These are phyloP conservation scores for Leptoclinus maculatus DNA, from an alignment of 2,797 vertebrate genomes.

Conservation along the genomic window DNA sequence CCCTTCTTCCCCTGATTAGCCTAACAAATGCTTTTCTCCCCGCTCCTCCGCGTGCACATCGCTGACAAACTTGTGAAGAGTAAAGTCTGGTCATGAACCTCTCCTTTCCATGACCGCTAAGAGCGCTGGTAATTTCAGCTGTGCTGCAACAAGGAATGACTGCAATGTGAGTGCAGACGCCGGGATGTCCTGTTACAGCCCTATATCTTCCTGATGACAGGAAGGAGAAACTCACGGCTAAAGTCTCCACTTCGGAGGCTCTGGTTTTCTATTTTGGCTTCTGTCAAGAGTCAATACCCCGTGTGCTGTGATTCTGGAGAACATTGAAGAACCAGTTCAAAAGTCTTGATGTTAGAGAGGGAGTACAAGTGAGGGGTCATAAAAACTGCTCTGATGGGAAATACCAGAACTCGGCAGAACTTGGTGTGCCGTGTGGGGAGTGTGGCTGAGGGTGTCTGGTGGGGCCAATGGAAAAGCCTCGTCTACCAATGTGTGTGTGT, in stretches of 20 bases:
- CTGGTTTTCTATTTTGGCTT: conserved; percentile 40
- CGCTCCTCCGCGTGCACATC: conserved; percentile 33
- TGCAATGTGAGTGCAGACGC: conserved; percentile 71
- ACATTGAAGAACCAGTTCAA: conserved; percentile 27
- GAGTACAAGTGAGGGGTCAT: conserved; percentile 44
- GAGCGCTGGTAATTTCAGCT: conserved; percentile 74
- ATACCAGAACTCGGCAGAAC: conserved; percentile 72
- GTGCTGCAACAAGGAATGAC: conserved; percentile 73
- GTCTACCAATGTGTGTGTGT: conserved; percentile 50
- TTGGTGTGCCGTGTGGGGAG: conserved; percentile 67
- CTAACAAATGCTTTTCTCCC: conserved; percentile 44
- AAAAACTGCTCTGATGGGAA: conserved; percentile 62
- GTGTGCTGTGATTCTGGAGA: conserved; percentile 43
- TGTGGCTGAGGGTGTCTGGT: conserved; percentile 69
- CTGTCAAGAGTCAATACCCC: conserved; percentile 23
- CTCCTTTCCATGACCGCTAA: conserved; percentile 72
- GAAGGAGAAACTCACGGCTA: conserved; percentile 41
- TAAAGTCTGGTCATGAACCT: conserved; percentile 74
- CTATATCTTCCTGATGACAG: conserved; percentile 68
- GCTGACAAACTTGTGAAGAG: conserved; percentile 66
- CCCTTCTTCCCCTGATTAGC: conserved; percentile 55
- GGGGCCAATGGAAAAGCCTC: conserved; percentile 71
- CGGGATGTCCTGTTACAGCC: conserved; percentile 68
- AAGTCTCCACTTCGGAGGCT: conserved; percentile 26
- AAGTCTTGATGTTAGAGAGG: conserved; percentile 39